Evolutionary conservation across 2,888 invertebrate species (phyloP).

Genomic region (Agonopterix alstromeriana): DNA sequence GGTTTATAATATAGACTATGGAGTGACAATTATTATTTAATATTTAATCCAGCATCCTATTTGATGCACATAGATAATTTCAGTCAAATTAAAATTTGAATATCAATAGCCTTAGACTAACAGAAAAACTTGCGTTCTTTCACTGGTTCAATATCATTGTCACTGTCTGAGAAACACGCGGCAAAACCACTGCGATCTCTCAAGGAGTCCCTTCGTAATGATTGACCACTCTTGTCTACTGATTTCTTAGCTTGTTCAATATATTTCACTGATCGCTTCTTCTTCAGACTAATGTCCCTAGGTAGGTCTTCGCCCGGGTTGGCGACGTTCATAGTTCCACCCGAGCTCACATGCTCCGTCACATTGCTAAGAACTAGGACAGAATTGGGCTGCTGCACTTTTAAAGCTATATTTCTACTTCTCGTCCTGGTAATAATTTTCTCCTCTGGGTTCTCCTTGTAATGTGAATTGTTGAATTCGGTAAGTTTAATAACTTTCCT

Average conservation of each 20-base stretch:
- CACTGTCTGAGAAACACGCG: constrained; percentile 66
- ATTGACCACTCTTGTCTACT: constrained; percentile 27
- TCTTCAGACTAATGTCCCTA: constrained; percentile 12
- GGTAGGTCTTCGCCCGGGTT: constrained; percentile 13
- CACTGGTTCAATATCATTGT: constrained; percentile 53
- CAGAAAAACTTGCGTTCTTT: constrained; percentile 54
- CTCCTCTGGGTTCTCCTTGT: constrained; percentile 47
- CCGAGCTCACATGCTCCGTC: constrained; percentile 45
- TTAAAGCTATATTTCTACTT: constrained; percentile 41
- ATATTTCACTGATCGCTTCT: constrained; percentile 25
- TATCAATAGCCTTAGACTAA: constrained; percentile 12
- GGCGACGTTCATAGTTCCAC: constrained; percentile 50
- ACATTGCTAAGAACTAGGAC: constrained; percentile 46
- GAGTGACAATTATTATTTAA: no score
- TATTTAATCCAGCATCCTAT: no score
- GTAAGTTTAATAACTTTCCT: constrained; percentile 28
- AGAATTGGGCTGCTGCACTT: constrained; percentile 35
- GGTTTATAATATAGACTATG: no score
- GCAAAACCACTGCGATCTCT: constrained; percentile 59
- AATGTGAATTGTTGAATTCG: constrained; percentile 37
- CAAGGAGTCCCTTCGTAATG: constrained; percentile 35
- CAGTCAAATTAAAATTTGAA: no score
- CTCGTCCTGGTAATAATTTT: constrained; percentile 40
- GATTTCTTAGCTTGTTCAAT: constrained; percentile 23
- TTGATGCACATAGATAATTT: no score